Conservation (phyloP, 1,140 invertebrate genomes). For the Drosophila suzukii region DNA sequence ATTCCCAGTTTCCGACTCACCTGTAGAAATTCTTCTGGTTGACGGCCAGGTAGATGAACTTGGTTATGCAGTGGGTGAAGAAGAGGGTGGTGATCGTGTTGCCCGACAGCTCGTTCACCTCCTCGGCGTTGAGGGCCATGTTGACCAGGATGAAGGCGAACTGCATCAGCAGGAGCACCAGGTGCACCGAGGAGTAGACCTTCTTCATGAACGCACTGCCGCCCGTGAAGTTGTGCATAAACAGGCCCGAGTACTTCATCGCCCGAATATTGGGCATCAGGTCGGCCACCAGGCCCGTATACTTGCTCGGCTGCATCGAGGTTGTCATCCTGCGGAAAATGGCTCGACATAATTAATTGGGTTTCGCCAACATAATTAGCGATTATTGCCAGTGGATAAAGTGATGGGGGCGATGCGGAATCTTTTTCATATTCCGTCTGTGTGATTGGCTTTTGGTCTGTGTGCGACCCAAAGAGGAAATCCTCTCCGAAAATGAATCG, state of each 20-base stretch:
- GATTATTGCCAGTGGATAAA: conserved; percentile 12
- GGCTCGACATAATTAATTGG: conserved; percentile 23
- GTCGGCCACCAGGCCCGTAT: conserved; percentile 90
- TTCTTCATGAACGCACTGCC: conserved; percentile 86
- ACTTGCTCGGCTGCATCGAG: conserved; percentile 73
- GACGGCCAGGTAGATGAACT: conserved; percentile 89
- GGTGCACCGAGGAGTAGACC: conserved; percentile 87
- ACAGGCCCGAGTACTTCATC: conserved; percentile 91
- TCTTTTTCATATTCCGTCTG: background rate
- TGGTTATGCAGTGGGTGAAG: conserved; percentile 91
- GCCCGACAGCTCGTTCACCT: conserved; percentile 91
- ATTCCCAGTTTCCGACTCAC: conserved; percentile 81
- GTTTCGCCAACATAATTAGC: conserved; percentile 33
- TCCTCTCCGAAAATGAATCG: conserved; percentile 15
- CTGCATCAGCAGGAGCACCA: conserved; percentile 88
- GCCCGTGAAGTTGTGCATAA: conserved; percentile 91
- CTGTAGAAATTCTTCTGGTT: conserved; percentile 91
- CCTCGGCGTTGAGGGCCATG: conserved; percentile 89
- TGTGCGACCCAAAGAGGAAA: conserved; percentile 14
- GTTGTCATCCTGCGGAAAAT: conserved; percentile 54
- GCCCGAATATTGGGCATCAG: conserved; percentile 92
- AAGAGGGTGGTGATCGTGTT: conserved; percentile 93
- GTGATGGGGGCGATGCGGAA: background rate
- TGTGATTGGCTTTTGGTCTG: background rate
- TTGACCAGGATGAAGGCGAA: conserved; percentile 88